Percentiles rank a stretch among this genome's conserved stretches.
Evolutionary conservation across 2,888 invertebrate genomes (phyloP).

Genomic region (Drosophila borealis): DNA sequence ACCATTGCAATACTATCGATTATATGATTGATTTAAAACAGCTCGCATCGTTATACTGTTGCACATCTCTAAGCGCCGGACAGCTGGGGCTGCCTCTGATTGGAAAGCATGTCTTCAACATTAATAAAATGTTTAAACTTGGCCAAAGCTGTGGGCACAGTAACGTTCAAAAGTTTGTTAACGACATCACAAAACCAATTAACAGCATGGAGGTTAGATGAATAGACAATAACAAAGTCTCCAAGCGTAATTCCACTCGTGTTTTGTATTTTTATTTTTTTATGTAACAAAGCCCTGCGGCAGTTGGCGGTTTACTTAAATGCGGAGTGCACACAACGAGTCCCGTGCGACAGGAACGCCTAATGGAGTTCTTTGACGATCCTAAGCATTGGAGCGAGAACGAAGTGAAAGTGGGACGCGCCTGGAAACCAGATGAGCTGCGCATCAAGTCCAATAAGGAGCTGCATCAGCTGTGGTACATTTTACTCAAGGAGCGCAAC

Average conservation of each 20-base stretch:
- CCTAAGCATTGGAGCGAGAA: conserved; percentile 93
- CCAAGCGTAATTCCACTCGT: background rate
- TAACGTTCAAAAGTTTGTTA: conserved; percentile 47
- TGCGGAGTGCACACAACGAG: conserved; percentile 55
- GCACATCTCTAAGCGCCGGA: conserved; percentile 21
- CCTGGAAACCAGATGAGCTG: conserved; percentile 95
- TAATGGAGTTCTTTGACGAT: conserved; percentile 96
- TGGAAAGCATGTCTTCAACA: conserved; percentile 59
- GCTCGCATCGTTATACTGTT: background rate
- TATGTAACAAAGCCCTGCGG: conserved; percentile 56
- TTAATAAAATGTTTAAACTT: conserved; percentile 75
- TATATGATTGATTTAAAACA: background rate
- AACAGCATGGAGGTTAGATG: conserved; percentile 48
- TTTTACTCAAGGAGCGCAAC: conserved; percentile 96
- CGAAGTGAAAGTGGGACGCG: conserved; percentile 92
- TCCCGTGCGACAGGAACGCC: conserved; percentile 50
- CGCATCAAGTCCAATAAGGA: conserved; percentile 97
- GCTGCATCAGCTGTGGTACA: conserved; percentile 97
- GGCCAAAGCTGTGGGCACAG: conserved; percentile 56
- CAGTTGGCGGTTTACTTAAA: conserved; percentile 36
- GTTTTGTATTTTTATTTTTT: conserved; percentile 36
- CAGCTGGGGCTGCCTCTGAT: conserved; percentile 27
- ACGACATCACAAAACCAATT: conserved; percentile 36
- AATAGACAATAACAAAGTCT: background rate
- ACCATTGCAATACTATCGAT: conserved; percentile 12